Base-by-base conservation (phyloP, 2,888 invertebrate species). In the Archaeoteleia sp. region DNA sequence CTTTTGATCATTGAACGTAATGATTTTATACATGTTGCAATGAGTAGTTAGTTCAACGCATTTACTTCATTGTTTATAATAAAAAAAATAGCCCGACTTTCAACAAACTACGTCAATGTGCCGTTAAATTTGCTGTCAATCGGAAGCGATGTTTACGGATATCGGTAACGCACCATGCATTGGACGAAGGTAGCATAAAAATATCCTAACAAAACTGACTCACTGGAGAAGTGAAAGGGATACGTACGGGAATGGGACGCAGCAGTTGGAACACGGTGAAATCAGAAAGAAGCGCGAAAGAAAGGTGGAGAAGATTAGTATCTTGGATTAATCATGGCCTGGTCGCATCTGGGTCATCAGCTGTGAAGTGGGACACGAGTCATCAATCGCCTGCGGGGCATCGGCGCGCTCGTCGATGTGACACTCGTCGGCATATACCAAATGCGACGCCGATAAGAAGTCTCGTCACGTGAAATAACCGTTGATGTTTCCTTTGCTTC, bases 301-400 rank as follows among this genome's bases (percentile, higher is more conserved):
- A 55, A 15, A 34, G 53, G 42, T 58, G 37, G 66, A 42, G 67
- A 70, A 72, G 70, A 66, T 68, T 67, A 70, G 60, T 67, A 45
- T 58, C 65, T 51, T 43, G 51, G 57, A 61, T 69, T 61, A 69
- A 72, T 70, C 68, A 72, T 62, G 76, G 73, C 79, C 78, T 77
- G 78, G 77, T 77, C 78, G 79, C 77, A 83, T 81, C 80, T 82
- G 75, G 83, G 82, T 75, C 82, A 75, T 70, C 67, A 72, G 73
- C 72, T 62, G 42, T 74, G 75, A 83, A 83, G 81, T 82, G 71
- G 82, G 83, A 78, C 82, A 79, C 78, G 72, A 82, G 79, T 79
- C 80, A 79, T 80, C 82, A 78, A 81, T 82, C 75, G 81, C 76
- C 74, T 67, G 72, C 70, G 77, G 73, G 76, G 68, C 61, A 69